A percentile compares a stretch with the other conserved stretches of the same genome.
phyloP scores from a whole-genome alignment of 2,888 invertebrate genomes.

The Augochlorella aurata region DNA sequence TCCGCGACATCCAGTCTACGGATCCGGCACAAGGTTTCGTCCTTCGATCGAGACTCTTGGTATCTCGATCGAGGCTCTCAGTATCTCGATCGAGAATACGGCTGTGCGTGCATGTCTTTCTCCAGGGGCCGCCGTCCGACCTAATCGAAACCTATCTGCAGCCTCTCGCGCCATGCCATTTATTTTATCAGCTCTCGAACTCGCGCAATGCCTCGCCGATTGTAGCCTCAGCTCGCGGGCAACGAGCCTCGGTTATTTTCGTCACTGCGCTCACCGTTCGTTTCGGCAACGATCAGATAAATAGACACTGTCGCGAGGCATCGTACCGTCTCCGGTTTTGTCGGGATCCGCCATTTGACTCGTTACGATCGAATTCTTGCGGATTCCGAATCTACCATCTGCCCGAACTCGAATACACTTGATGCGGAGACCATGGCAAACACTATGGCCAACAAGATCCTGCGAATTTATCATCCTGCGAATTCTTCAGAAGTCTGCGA shows the following conservation, averaged over 20 bases:
- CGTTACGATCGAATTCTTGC: not conserved
- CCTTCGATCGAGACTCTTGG: not conserved
- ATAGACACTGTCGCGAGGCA: not conserved
- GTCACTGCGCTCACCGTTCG: not conserved
- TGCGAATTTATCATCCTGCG: not conserved
- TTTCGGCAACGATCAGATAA: conserved; percentile 13
- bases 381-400: not conserved
- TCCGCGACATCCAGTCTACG: not conserved
- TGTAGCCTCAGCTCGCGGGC: not conserved
- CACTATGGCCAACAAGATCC: not conserved
- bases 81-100: conserved; percentile 10
- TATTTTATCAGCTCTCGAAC: conserved; percentile 34
- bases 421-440: not conserved
- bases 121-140: not conserved
- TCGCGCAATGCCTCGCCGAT: conserved; percentile 11
- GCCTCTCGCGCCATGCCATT: conserved; percentile 1
- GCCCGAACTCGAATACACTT: not conserved
- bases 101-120: not conserved
- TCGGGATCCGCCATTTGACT: not conserved
- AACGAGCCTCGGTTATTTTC: conserved; percentile 31
- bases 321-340: not conserved
- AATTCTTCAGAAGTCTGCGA: not conserved
- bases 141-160: conserved; percentile 21
- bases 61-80: conserved; percentile 9
- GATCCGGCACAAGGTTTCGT: not conserved